Conservation (phyloP, 2,113 vertebrate species). For the Kryptolebias marmoratus region DNA sequence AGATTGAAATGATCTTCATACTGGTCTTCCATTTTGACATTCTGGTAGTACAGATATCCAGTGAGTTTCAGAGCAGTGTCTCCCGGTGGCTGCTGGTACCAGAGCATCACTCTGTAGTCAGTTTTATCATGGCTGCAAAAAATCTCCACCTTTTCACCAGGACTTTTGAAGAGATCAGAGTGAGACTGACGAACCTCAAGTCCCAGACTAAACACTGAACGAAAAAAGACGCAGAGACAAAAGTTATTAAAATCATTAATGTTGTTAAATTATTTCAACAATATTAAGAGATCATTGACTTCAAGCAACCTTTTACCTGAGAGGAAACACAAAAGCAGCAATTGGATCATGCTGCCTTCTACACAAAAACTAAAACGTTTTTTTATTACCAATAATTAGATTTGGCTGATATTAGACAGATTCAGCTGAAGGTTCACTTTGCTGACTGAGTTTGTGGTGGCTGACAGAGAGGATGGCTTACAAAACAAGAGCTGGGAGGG, state of each 20-base stretch:
- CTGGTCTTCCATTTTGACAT: neutral
- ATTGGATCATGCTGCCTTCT: conserved; percentile 9
- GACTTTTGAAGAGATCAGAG: neutral
- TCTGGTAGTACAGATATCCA: conserved; percentile 11
- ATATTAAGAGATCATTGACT: too few relatives aligned
- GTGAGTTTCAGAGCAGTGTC: conserved; percentile 43
- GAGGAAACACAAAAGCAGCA: conserved; percentile 20
- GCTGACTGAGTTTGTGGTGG: neutral
- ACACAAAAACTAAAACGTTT: too few relatives aligned
- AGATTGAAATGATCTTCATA: conserved; percentile 30
- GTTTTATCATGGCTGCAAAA: conserved; percentile 37
- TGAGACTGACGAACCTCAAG: conserved; percentile 38
- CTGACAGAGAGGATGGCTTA: neutral
- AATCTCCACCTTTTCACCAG: conserved; percentile 10
- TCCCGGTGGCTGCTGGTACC: conserved; percentile 7
- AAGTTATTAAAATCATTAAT: neutral
- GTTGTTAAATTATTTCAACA: too few relatives aligned
- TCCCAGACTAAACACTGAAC: conserved; percentile 26
- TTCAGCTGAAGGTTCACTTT: too few relatives aligned
- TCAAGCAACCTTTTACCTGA: conserved; percentile 5
- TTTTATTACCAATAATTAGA: too few relatives aligned
- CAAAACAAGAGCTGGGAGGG: neutral
- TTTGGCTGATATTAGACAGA: too few relatives aligned
- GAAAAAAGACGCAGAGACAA: neutral
- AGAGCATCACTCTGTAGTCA: conserved; percentile 26